Conservation (phyloP, 2,113 vertebrate species). For the Sebastes schlegelii region DNA sequence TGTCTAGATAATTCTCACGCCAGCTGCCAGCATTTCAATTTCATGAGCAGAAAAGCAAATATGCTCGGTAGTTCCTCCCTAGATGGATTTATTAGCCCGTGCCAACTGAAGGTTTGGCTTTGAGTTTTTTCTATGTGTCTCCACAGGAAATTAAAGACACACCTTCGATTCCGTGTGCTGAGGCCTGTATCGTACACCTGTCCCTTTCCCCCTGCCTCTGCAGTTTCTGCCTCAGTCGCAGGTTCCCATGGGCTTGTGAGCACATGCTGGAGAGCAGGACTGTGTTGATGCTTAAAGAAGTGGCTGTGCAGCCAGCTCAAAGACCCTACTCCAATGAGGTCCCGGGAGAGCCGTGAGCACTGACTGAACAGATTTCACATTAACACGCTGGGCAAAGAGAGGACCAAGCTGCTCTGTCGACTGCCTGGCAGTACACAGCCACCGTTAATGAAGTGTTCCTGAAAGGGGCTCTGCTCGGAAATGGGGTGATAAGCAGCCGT, state of each 20-base stretch:
- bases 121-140: conserved; percentile 12
- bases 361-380: conserved; percentile 51
- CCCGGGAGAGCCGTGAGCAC: conserved; percentile 49
- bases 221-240: conserved; percentile 8
- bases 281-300: conserved; percentile 22
- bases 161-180: conserved; percentile 4
- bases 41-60: conserved; percentile 14
- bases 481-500: conserved; percentile 56
- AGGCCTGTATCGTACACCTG: conserved; percentile 3
- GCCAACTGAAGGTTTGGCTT: conserved; percentile 12
- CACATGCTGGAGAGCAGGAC: conserved; percentile 5
- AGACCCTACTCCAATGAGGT: conserved; percentile 26
- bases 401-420: conserved; percentile 17
- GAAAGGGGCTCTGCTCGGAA: conserved; percentile 40
- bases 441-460: conserved; percentile 59
- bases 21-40: conserved; percentile 20
- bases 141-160: conserved; percentile 21
- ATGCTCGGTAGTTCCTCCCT: conserved; percentile 5
- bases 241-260: conserved; percentile 8
- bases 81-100: conserved; percentile 17
- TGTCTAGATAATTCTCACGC: conserved; percentile 7
- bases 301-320: conserved; percentile 24
- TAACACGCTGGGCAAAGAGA: conserved; percentile 22
- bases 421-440: conserved; percentile 39
- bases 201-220: neutral